Evolutionary conservation across 2,113 vertebrate genomes (phyloP), one percentile per base, ranked within the genome.

Genomic region (Puma concolor): DNA sequence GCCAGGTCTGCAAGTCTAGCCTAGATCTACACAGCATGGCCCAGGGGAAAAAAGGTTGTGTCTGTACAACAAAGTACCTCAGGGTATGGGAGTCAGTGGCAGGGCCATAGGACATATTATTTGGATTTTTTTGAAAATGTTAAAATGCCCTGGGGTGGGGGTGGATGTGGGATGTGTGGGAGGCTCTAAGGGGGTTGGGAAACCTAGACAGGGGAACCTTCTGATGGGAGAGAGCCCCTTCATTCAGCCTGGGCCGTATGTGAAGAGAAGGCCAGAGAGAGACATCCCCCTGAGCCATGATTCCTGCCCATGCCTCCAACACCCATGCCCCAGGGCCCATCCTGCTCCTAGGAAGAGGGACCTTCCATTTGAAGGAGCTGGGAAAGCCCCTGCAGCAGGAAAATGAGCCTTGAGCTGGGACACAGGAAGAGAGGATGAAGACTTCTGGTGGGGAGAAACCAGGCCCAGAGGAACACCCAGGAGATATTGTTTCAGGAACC

Each of bases 11-110:
- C 0, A 0, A 15, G n/a, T 11, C 82, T 76, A 38, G 64, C 10
- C 3, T 0, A 27, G 9, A 15, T 72, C 52, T 60, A 15, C 1
- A 21, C 0, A 8, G 48, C 36, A 0, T 12, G 1, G 48, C 1
- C 0, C 1, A 1, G 16, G 33, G 67, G 23, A 27, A 52, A 64
- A 19, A 27, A 54, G 63, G 19, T 71, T 54, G 5, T 21, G 0
- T 88, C 54, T 41, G 2, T 5, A 36, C 3, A 36, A 33, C 14
- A 31, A 6, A 29, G 54, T 12, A 14, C 44, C 10, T 48, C 7
- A 21, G 3, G 41, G 44, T 9, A 8, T 57, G 33, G 86, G 44
- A n/a, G 36, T 50, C 16, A 23, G 83, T 54, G 83, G 33, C 0
- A 1, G 23, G 77, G 41, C 23, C 25, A 23, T 1, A 8, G 63